These are phyloP conservation scores for Isoperla grammatica DNA, from an alignment of 2,888 invertebrate genomes.

Conservation along the genomic window DNA sequence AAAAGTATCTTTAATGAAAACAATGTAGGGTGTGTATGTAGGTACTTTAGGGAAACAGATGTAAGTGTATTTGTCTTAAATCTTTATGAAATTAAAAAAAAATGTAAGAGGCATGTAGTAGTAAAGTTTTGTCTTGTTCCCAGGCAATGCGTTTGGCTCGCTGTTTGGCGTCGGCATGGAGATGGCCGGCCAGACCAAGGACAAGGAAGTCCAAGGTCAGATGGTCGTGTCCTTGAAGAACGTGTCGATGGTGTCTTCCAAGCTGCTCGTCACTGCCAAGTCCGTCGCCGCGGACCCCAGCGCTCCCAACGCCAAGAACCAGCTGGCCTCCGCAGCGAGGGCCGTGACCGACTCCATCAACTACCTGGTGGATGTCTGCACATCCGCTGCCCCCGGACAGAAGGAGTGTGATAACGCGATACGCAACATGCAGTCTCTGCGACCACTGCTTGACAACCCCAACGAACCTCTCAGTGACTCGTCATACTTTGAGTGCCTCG, in stretches of 20 bases:
- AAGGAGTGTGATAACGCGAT: constrained; percentile 96
- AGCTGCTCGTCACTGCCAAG: constrained; percentile 81
- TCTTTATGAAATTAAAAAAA: too few species aligned
- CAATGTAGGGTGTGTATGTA: too few species aligned
- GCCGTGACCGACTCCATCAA: constrained; percentile 92
- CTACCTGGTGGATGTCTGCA: constrained; percentile 79
- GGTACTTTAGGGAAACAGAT: too few species aligned
- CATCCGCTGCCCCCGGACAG: constrained; percentile 89
- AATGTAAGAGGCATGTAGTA: too few species aligned
- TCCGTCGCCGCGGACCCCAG: constrained; percentile 83
- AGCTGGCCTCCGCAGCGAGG: constrained; percentile 77
- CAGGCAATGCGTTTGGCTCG: constrained; percentile 62
- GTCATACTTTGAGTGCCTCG: constrained; percentile 91
- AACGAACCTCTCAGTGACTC: constrained; percentile 81
- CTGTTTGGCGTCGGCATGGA: constrained; percentile 75
- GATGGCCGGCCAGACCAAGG: constrained; percentile 76
- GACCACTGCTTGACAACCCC: constrained; percentile 76
- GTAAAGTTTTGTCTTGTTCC: not conserved
- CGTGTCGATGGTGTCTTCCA: constrained; percentile 81
- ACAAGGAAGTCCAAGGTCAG: constrained; percentile 65
- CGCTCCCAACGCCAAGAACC: constrained; percentile 86
- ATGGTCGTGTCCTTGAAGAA: constrained; percentile 84
- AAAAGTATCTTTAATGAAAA: too few species aligned
- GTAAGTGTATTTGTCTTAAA: too few species aligned
- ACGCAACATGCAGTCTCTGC: constrained; percentile 80